Evolutionary conservation across 2,113 vertebrate species (phyloP).

Genomic region (Bos javanicus): DNA sequence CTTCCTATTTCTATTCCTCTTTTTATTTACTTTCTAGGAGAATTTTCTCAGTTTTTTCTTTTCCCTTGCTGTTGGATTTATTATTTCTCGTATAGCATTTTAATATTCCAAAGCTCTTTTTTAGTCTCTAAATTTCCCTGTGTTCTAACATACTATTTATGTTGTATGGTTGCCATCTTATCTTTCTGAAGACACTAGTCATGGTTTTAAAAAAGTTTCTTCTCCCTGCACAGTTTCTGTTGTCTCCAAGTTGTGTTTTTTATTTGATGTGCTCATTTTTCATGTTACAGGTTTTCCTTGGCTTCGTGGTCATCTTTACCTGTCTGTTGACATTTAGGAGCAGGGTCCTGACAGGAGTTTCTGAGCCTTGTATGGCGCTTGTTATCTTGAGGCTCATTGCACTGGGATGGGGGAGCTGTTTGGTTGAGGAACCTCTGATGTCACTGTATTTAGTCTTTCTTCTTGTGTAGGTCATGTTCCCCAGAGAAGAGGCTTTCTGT

Average conservation of each 20-base stretch:
- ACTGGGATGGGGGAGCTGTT: neutral
- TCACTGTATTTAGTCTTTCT: neutral
- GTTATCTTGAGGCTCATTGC: neutral
- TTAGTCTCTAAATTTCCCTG: neutral
- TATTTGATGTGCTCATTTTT: neutral
- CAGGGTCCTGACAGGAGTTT: neutral
- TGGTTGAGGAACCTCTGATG: neutral
- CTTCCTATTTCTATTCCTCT: neutral
- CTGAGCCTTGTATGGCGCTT: neutral
- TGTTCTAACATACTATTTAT: neutral
- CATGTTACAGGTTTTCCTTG: neutral
- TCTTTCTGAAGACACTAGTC: neutral
- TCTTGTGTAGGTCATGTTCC: neutral
- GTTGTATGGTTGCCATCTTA: neutral
- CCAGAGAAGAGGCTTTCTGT: neutral
- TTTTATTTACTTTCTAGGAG: neutral
- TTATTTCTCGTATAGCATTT: neutral
- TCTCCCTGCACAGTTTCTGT: neutral
- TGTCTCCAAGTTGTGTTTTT: neutral
- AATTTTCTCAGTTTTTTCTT: neutral
- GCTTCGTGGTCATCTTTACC: neutral
- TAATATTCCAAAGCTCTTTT: neutral
- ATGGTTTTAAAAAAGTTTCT: neutral
- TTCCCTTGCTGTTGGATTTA: neutral
- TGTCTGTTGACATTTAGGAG: neutral